phyloP scores from a whole-genome alignment of 2,797 vertebrate genomes.

The Syngnathus acus region DNA sequence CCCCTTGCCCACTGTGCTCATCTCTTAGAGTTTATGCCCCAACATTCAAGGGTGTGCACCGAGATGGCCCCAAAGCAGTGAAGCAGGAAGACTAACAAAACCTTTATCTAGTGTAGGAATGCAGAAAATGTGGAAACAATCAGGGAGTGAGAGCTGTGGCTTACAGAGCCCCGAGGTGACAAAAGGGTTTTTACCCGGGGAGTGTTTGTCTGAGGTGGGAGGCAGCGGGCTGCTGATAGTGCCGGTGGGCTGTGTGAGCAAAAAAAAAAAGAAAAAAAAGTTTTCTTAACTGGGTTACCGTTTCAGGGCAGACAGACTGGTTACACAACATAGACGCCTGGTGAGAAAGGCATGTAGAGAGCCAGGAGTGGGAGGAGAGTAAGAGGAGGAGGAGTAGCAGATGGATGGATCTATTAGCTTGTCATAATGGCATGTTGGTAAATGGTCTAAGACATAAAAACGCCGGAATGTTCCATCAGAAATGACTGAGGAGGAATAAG shows the following conservation, averaged over 20 bases:
- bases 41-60: constrained; percentile 29
- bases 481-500: constrained; percentile 29
- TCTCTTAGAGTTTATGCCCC: constrained; percentile 16
- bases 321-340: constrained; percentile 65
- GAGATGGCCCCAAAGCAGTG: constrained; percentile 33
- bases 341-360: constrained; percentile 52
- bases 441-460: constrained; percentile 50
- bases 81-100: constrained; percentile 46
- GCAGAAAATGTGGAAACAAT: constrained; percentile 81
- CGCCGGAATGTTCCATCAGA: constrained; percentile 55
- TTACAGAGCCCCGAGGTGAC: constrained; percentile 73
- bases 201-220: constrained; percentile 49
- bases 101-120: constrained; percentile 78
- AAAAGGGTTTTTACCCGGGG: constrained; percentile 64
- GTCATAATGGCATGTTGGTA: constrained; percentile 63
- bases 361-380: constrained; percentile 52
- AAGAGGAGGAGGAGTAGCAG: constrained; percentile 46
- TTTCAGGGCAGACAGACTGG: constrained; percentile 64
- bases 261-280: constrained; percentile 44
- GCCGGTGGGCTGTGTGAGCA: constrained; percentile 37
- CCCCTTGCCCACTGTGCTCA: constrained; percentile 15
- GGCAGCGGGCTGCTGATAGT: constrained; percentile 42
- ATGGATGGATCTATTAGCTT: constrained; percentile 58
- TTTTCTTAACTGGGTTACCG: constrained; percentile 70
- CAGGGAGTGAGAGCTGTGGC: constrained; percentile 57